Conservation (phyloP, 2,888 invertebrate species). For the Podabrus alpinus region DNA sequence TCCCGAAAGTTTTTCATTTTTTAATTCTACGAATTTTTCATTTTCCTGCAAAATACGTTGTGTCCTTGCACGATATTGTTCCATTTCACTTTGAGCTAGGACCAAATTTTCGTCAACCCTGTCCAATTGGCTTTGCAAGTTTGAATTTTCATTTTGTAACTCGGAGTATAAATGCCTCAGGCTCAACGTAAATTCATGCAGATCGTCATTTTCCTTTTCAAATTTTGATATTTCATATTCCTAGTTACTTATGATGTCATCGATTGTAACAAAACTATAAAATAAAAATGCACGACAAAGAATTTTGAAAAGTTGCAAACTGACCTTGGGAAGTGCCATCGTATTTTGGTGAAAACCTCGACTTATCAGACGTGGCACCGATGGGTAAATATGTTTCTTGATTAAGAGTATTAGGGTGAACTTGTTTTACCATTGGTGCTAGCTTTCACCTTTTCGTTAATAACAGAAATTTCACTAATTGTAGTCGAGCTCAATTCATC, state of each 20-base stretch:
- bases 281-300: too few species aligned
- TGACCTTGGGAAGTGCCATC: too few species aligned
- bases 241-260: slow-evolving; percentile 26
- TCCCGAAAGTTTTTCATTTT: too few species aligned
- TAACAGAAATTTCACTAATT: background rate
- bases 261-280: slow-evolving; percentile 10
- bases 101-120: too few species aligned
- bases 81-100: slow-evolving; percentile 62
- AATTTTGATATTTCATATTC: too few species aligned
- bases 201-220: slow-evolving; percentile 46
- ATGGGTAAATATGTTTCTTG: too few species aligned
- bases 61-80: slow-evolving; percentile 77
- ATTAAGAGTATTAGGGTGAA: slow-evolving; percentile 4
- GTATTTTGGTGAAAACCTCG: too few species aligned
- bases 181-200: slow-evolving; percentile 47
- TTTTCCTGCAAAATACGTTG: slow-evolving; percentile 76
- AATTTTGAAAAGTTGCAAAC: too few species aligned
- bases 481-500: background rate
- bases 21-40: too few species aligned
- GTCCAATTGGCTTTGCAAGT: slow-evolving; percentile 45
- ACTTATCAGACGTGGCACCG: too few species aligned
- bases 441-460: slow-evolving; percentile 13
- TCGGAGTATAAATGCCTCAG: slow-evolving; percentile 49
- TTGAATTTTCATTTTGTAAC: slow-evolving; percentile 47
- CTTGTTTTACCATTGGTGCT: too few species aligned